Percentiles rank a stretch among this genome's conserved stretches.
Evolutionary conservation across 92 coral and sea anemone species (phyloP).

Genomic region (Zoanthus solanderi): DNA sequence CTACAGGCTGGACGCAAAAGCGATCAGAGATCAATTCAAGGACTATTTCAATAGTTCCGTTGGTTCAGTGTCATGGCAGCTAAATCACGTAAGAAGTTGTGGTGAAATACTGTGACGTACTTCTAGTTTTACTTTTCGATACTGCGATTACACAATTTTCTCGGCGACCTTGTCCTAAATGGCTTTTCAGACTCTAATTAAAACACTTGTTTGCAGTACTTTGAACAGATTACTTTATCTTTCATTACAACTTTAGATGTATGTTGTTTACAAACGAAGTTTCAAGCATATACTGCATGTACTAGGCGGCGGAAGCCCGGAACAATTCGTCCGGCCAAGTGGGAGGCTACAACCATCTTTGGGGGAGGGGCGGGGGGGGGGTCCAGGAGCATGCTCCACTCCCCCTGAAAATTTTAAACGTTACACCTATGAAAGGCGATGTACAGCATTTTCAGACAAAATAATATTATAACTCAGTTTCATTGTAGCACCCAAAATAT

Average conservation of each 20-base stretch:
- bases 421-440: slow-evolving; percentile 3
- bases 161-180: slow-evolving; percentile 23
- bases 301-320: slow-evolving; percentile 30
- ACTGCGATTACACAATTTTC: slow-evolving; percentile 17
- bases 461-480: slow-evolving; percentile 10
- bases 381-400: background rate
- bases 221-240: slow-evolving; percentile 5
- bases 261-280: slow-evolving; percentile 10
- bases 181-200: slow-evolving; percentile 5
- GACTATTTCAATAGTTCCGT: slow-evolving; percentile 44
- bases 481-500: background rate
- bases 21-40: slow-evolving; percentile 25
- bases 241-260: slow-evolving; percentile 15
- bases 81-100: slow-evolving; percentile 23
- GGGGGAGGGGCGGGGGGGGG: slow-evolving; percentile 3
- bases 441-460: slow-evolving; percentile 11
- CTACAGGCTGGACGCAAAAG: slow-evolving; percentile 41
- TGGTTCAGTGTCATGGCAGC: slow-evolving; percentile 28
- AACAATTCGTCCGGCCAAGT: slow-evolving; percentile 21
- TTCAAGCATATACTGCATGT: slow-evolving; percentile 11
- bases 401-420: slow-evolving; percentile 16
- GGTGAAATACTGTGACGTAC: slow-evolving; percentile 22
- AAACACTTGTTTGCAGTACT: background rate
- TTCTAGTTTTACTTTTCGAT: slow-evolving; percentile 14
- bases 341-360: slow-evolving; percentile 1